phyloP scores from a whole-genome alignment of 2,888 invertebrate species.

The Lycophotia porphyrea region DNA sequence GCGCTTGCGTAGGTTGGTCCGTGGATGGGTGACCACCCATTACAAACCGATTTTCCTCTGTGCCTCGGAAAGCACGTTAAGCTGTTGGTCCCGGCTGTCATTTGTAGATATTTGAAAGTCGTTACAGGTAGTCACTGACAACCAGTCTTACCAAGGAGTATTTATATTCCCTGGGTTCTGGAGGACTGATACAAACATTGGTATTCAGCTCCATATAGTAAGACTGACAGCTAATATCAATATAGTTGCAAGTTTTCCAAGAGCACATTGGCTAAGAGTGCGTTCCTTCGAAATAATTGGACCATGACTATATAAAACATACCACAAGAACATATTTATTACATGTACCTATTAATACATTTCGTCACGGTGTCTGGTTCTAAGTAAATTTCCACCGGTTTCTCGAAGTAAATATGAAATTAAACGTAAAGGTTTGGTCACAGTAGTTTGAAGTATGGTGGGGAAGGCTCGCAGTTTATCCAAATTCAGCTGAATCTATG shows the following conservation, averaged over 20 bases:
- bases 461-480: not conserved
- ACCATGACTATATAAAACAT: slow-evolving; percentile 36
- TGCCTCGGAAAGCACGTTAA: too few relatives aligned
- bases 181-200: too few relatives aligned
- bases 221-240: too few relatives aligned
- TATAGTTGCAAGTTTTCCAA: not conserved
- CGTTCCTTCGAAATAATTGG: slow-evolving; percentile 18
- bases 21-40: too few relatives aligned
- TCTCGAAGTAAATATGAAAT: slow-evolving; percentile 28
- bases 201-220: too few relatives aligned
- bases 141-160: too few relatives aligned
- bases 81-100: too few relatives aligned
- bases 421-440: slow-evolving; percentile 17
- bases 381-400: slow-evolving; percentile 34
- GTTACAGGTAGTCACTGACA: too few relatives aligned
- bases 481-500: not conserved
- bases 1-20: too few relatives aligned
- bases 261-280: not conserved
- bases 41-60: too few relatives aligned
- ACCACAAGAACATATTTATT: slow-evolving; percentile 19
- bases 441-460: not conserved
- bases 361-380: slow-evolving; percentile 36
- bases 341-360: slow-evolving; percentile 32
- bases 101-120: too few relatives aligned
- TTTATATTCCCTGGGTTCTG: too few relatives aligned